Base-by-base conservation (phyloP, 2,113 vertebrate genomes). In the Cepphus grylle region DNA sequence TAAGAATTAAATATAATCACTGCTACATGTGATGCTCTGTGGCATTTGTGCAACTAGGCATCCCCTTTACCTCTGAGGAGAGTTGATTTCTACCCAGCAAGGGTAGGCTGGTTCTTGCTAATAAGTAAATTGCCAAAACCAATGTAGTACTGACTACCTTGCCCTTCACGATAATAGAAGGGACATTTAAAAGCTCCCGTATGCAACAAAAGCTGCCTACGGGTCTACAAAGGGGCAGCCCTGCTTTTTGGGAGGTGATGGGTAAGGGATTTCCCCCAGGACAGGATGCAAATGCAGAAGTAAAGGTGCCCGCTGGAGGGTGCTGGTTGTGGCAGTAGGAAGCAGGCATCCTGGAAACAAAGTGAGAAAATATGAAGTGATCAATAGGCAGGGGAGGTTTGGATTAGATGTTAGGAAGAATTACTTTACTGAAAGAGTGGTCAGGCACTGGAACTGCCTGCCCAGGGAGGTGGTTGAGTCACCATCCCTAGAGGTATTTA, bases 161-260 rank as follows among this genome's bases (percentile, higher is more conserved):
- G 38, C 22, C 38, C 55, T 50, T 73, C 53, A 72, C 0, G 0
- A 13, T 47, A n/a, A 32, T 8, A 71, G 38, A 50, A 91, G 34
- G 8, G 30, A 69, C 11, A 43, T 16, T 40, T 26, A 69, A 91
- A 49, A 58, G 56, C 15, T 49, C 25, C 42, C 67, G 15, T 50
- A 7, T 13, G 8, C 43, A 86, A 8, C 17, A 38, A 67, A 85
- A 79, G 30, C 40, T 84, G 17, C 38, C 30, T 56, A 8, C 15
- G 59, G 19, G 13, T 8, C 11, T 59, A n/a, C 8, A 45, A 71
- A 92, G 8, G 2, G 9, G 15, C 5, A 19, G n/a, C 15, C 9
- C 43, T 8, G 13, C 15, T 43, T 59, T 72, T 27, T 32, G 58
- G 30, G 50, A 61, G 5, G 12, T 67, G 11, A 15, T 11, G 9